A percentile compares a stretch with the other conserved stretches of the same genome.
Conservation (phyloP, 2,113 vertebrate species). For the Natator depressus region DNA sequence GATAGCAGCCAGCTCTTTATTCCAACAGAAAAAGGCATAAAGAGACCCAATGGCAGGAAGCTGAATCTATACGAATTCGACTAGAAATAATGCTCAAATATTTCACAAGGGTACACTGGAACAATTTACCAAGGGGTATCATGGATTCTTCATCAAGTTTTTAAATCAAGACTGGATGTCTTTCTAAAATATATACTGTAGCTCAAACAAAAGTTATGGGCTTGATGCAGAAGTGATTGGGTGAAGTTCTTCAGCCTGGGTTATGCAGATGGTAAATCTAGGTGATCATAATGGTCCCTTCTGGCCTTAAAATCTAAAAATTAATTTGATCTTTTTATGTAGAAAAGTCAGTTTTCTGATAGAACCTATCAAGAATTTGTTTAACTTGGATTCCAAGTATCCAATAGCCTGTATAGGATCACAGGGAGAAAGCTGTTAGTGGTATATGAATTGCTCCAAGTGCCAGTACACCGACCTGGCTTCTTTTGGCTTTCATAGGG, state of each 20-base stretch:
- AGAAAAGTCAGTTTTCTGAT: not conserved
- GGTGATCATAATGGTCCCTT: not conserved
- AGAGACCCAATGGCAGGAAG: not conserved
- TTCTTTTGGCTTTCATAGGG: not conserved
- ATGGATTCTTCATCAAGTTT: not conserved
- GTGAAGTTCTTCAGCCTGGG: too few relatives aligned
- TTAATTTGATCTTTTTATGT: not conserved
- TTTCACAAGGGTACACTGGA: not conserved
- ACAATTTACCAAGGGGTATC: not conserved
- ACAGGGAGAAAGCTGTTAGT: not conserved
- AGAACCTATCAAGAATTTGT: not conserved
- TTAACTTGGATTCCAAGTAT: not conserved
- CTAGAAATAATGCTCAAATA: not conserved
- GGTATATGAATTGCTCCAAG: not conserved
- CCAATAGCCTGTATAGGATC: not conserved
- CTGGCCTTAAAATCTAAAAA: not conserved
- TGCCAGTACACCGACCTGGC: not conserved
- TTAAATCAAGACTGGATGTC: too few relatives aligned
- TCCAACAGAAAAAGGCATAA: not conserved
- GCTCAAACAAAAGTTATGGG: too few relatives aligned
- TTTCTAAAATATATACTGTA: too few relatives aligned
- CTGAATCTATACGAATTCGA: not conserved
- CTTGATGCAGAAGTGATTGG: too few relatives aligned
- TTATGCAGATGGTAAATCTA: too few relatives aligned
- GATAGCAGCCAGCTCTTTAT: not conserved